phyloP scores from a whole-genome alignment of 2,113 vertebrate species.

The Tragulus kanchil region DNA sequence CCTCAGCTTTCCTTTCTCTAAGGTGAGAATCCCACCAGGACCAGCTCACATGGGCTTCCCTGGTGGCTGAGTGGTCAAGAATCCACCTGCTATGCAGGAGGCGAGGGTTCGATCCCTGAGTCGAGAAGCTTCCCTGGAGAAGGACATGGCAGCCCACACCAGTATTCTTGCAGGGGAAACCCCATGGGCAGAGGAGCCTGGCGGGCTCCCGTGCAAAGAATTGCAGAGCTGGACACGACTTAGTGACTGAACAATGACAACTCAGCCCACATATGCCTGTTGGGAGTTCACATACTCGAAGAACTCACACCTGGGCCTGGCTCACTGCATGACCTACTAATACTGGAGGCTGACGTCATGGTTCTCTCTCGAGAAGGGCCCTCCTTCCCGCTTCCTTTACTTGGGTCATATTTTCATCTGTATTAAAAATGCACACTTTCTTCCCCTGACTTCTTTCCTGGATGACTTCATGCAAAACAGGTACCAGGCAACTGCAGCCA shows the following conservation, averaged over 20 bases:
- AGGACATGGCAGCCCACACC: neutral
- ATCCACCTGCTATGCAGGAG: neutral
- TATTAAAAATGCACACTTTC: neutral
- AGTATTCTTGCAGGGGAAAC: neutral
- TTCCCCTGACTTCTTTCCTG: constrained; percentile 66
- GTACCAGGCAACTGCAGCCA: constrained; percentile 20
- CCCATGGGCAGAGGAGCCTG: neutral
- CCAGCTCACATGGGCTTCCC: neutral
- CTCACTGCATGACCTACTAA: accelerated
- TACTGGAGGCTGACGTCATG: neutral
- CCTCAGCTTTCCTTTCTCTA: neutral
- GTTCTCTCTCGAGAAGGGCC: neutral
- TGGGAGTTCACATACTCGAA: neutral
- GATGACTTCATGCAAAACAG: constrained; percentile 22
- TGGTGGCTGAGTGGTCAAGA: neutral
- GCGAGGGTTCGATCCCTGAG: neutral
- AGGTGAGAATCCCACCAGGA: neutral
- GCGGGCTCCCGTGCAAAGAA: neutral
- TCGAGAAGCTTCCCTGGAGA: neutral
- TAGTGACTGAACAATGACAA: neutral
- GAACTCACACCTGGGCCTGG: neutral
- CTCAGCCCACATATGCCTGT: neutral
- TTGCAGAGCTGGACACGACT: neutral
- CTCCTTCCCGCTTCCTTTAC: neutral
- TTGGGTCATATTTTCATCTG: constrained; percentile 39